Base-by-base conservation (phyloP, 2,113 vertebrate genomes). In the Cyprinodon tularosa region DNA sequence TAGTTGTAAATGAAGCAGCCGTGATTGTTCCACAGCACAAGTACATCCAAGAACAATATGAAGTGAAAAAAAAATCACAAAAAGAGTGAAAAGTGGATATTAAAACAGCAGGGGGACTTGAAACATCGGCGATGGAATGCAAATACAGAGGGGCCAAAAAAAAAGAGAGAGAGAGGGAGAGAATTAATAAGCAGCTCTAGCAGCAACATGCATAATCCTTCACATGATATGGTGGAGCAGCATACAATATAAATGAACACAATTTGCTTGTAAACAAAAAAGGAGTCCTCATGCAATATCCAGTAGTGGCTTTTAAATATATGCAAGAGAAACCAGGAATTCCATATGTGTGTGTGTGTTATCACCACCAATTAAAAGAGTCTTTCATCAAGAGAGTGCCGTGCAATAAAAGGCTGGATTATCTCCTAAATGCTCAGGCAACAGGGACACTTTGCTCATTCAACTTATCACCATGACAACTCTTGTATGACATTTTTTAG, bases 391-490 rank as follows among this genome's bases (percentile, higher is more conserved):
- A 62, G 40, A 62, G 66, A n/a, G 71, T 47, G 70, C 61, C 1
- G 12, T 50, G 67, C 48, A 71, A 78, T 76, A 77, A 84, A 82
- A 80, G 63, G 74, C 67, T 72, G 78, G 77, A 86, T 66, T 80
- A 87, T 78, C 86, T 85, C 66, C 77, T 89, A 89, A 91, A 93
- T 85, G 82, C 79, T 89, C 66, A 72, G 75, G 83, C 83, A 91
- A 91, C 77, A 82, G 84, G 77, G 83, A 91, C 73, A 75, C 77
- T 70, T 86, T 89, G 88, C 88, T 91, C 92, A 93, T 93, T 93
- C 87, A 90, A 88, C 81, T 87, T 89, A 94, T 93, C 89, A 90
- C 93, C 89, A 93, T 93, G 94, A 94, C 93, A 94, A 94, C 93
- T 93, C 88, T 44, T 85, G 87, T 85, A 89, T 88, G 88, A 91